Percentiles rank a stretch among this genome's conserved stretches.
Conservation (phyloP, 53 echinoderm and acorn worm species). For the Glandiceps talaboti region DNA sequence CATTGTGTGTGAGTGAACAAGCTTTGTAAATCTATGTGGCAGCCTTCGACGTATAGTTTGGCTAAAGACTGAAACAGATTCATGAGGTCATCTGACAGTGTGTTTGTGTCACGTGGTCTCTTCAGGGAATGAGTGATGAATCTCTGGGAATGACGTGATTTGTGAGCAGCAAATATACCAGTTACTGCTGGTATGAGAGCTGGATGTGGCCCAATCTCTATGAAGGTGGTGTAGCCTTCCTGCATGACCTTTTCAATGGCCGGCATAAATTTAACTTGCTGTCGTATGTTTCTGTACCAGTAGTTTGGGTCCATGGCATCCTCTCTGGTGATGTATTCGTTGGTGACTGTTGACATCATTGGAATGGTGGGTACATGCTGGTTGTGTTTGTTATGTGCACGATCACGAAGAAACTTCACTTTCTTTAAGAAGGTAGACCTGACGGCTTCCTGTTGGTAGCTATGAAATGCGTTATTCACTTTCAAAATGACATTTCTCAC, state of each 20-base stretch:
- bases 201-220: constrained; percentile 88
- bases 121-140: constrained; percentile 74
- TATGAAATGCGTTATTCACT: constrained; percentile 51
- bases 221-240: constrained; percentile 80
- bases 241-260: constrained; percentile 63
- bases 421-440: constrained; percentile 23
- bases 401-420: constrained; percentile 10
- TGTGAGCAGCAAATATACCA: constrained; percentile 42
- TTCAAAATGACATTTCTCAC: constrained; percentile 27
- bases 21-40: constrained; percentile 52
- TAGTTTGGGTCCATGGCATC: constrained; percentile 59
- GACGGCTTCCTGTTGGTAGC: constrained; percentile 35
- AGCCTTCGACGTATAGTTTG: constrained; percentile 82
- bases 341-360: constrained; percentile 82
- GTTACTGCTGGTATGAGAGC: constrained; percentile 65
- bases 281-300: constrained; percentile 91
- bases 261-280: constrained; percentile 60
- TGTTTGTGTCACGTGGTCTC: constrained; percentile 66
- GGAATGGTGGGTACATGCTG: constrained; percentile 47
- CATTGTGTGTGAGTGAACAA: constrained; percentile 17
- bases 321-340: constrained; percentile 50
- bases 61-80: constrained; percentile 69
- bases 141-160: constrained; percentile 26
- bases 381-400: background rate
- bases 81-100: constrained; percentile 73